A percentile compares a stretch with the other conserved stretches of the same genome.
phyloP scores from a whole-genome alignment of 1,140 invertebrate species.

The Drosophila tsacasi region DNA sequence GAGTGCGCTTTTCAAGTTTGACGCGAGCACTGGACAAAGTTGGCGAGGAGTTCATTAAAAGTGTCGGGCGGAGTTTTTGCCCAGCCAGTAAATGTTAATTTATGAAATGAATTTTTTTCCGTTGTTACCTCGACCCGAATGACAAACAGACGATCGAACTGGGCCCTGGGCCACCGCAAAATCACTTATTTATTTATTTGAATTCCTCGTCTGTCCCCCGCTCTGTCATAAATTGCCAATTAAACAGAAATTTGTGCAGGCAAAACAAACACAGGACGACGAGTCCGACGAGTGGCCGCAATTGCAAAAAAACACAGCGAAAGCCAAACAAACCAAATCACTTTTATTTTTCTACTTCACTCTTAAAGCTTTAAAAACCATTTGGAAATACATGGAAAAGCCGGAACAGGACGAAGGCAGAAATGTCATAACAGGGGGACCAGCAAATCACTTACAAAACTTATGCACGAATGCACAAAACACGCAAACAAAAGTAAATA shows the following conservation, averaged over 20 bases:
- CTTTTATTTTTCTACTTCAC: neutral
- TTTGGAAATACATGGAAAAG: slow-evolving; percentile 28
- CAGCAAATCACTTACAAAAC: slow-evolving; percentile 81
- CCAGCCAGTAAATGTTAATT: slow-evolving; percentile 40
- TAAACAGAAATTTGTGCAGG: slow-evolving; percentile 68
- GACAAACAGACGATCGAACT: slow-evolving; percentile 46
- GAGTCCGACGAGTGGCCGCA: slow-evolving; percentile 46
- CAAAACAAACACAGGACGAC: slow-evolving; percentile 51
- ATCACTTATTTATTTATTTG: slow-evolving; percentile 58
- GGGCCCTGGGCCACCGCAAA: slow-evolving; percentile 28
- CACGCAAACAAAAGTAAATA: slow-evolving; percentile 67
- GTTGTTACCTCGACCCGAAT: slow-evolving; percentile 3
- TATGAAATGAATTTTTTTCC: slow-evolving; percentile 36
- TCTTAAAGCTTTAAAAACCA: slow-evolving; percentile 41
- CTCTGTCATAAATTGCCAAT: slow-evolving; percentile 58
- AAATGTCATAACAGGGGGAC: slow-evolving; percentile 67
- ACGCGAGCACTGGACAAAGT: slow-evolving; percentile 24
- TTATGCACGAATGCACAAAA: slow-evolving; percentile 80
- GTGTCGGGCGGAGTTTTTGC: slow-evolving; percentile 17
- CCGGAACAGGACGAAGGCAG: slow-evolving; percentile 44
- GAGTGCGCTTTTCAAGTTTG: slow-evolving; percentile 24
- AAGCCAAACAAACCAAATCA: slow-evolving; percentile 31
- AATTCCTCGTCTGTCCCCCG: slow-evolving; percentile 6
- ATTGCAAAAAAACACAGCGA: slow-evolving; percentile 31
- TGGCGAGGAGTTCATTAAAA: slow-evolving; percentile 52